These are phyloP conservation scores for Drosophila falleni DNA, from an alignment of 2,888 invertebrate species.

Conservation along the genomic window DNA sequence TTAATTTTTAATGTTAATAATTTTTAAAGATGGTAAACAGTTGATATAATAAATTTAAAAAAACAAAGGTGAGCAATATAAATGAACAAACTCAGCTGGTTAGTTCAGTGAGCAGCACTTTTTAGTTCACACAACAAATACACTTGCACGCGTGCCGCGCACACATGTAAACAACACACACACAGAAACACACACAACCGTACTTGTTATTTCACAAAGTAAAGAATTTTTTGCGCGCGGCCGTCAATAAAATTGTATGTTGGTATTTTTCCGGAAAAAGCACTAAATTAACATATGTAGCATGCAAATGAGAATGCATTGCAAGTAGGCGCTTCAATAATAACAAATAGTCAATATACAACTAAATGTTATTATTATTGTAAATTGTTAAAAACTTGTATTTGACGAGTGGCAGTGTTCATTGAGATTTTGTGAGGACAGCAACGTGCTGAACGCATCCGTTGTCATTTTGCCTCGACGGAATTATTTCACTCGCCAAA, in stretches of 20 bases:
- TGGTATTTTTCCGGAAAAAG: slow-evolving; percentile 49
- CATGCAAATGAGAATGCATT: slow-evolving; percentile 21
- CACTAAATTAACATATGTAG: slow-evolving; percentile 33
- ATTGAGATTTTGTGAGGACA: slow-evolving; percentile 26
- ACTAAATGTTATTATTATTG: slow-evolving; percentile 14
- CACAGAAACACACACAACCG: neutral
- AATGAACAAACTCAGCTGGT: slow-evolving; percentile 2
- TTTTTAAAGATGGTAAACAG: neutral
- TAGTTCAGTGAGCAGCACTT: neutral
- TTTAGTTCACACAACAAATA: neutral
- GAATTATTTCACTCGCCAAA: slow-evolving; percentile 59
- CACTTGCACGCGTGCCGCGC: neutral
- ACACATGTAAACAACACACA: slow-evolving; percentile 11
- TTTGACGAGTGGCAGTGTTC: slow-evolving; percentile 44
- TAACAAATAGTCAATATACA: slow-evolving; percentile 7
- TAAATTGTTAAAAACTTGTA: slow-evolving; percentile 2
- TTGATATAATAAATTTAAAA: neutral
- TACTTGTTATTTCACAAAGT: slow-evolving; percentile 38
- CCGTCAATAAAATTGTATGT: slow-evolving; percentile 36
- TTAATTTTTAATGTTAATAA: too few species aligned
- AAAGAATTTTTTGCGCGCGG: slow-evolving; percentile 49
- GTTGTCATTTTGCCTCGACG: slow-evolving; percentile 26
- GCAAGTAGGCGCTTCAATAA: slow-evolving; percentile 36
- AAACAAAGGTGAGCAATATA: neutral
- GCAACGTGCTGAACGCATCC: slow-evolving; percentile 58